These are phyloP conservation scores for Scartelaos histophorus DNA, from an alignment of 2,113 vertebrate genomes.

Conservation along the genomic window DNA sequence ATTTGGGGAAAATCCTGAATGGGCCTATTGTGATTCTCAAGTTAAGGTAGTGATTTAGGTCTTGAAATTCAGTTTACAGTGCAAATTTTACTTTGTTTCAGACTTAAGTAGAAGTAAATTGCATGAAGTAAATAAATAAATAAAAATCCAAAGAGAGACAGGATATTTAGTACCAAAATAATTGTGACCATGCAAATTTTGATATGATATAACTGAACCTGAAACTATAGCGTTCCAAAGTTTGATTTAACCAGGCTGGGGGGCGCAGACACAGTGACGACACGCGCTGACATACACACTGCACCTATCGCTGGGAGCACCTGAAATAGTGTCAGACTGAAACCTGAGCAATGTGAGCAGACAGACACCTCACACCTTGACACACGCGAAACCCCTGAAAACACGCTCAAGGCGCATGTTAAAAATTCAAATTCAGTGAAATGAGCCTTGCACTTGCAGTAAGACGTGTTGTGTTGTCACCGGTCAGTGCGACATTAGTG, in stretches of 20 bases:
- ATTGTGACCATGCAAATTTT: not conserved
- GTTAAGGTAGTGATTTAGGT: not conserved
- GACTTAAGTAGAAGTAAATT: too few relatives aligned
- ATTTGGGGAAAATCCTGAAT: not conserved
- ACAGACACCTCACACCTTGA: slow-evolving; percentile 29
- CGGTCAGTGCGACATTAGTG: slow-evolving; percentile 12
- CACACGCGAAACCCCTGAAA: slow-evolving; percentile 14
- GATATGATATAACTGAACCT: not conserved
- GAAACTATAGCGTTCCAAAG: slow-evolving; percentile 1
- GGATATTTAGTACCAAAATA: not conserved
- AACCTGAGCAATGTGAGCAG: slow-evolving; percentile 42
- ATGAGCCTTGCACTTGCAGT: slow-evolving; percentile 30
- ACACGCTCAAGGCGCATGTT: slow-evolving; percentile 16
- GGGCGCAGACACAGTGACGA: slow-evolving; percentile 27
- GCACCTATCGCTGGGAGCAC: slow-evolving; percentile 37
- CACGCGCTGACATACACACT: slow-evolving; percentile 38
- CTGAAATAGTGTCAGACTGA: slow-evolving; percentile 62
- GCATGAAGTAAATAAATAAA: too few relatives aligned
- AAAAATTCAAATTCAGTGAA: slow-evolving; percentile 49
- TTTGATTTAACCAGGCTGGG: slow-evolving; percentile 31
- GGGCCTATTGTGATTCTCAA: not conserved
- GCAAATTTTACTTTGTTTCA: not conserved
- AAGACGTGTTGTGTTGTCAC: slow-evolving; percentile 13
- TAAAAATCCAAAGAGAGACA: not conserved
- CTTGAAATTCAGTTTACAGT: not conserved